phyloP scores from a whole-genome alignment of 2,797 vertebrate species.

The Phrynocephalus vlangalii region DNA sequence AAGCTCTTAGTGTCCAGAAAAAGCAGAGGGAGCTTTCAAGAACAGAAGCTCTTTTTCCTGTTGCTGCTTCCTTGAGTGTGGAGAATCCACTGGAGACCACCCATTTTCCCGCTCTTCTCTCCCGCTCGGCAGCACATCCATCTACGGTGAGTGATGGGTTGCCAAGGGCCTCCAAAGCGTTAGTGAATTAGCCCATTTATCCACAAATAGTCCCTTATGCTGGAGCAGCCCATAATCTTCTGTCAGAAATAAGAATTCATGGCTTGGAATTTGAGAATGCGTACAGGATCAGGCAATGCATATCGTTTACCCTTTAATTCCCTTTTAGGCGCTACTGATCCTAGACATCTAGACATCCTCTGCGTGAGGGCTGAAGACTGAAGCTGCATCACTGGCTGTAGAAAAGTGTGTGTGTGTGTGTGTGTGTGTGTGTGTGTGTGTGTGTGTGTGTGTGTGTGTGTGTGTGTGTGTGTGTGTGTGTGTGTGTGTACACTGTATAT shows the following conservation, averaged over 20 bases:
- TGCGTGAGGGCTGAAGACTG: background rate
- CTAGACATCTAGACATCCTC: too few species aligned
- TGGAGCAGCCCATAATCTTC: constrained; percentile 8
- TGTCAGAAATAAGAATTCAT: constrained; percentile 6
- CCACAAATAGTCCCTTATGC: constrained; percentile 38
- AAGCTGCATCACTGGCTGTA: background rate
- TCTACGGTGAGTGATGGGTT: constrained; percentile 36
- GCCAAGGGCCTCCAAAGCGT: constrained; percentile 29
- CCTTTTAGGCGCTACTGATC: background rate
- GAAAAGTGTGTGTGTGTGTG: too few species aligned
- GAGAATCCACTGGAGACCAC: constrained; percentile 27
- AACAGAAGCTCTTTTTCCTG: constrained; percentile 28
- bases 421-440: too few species aligned
- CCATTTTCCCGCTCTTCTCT: constrained; percentile 32
- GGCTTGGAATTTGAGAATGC: background rate
- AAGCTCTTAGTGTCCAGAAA: background rate
- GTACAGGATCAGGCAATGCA: background rate
- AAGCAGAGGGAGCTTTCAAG: constrained; percentile 1
- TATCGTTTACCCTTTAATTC: background rate
- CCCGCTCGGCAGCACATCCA: constrained; percentile 37
- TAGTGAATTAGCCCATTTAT: constrained; percentile 47
- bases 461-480: too few species aligned
- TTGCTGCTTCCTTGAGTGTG: constrained; percentile 27
- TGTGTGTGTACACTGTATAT: too few species aligned
- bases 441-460: too few species aligned